Evolutionary conservation across 2,888 invertebrate genomes (phyloP).

Genomic region (Copidosoma aretas): DNA sequence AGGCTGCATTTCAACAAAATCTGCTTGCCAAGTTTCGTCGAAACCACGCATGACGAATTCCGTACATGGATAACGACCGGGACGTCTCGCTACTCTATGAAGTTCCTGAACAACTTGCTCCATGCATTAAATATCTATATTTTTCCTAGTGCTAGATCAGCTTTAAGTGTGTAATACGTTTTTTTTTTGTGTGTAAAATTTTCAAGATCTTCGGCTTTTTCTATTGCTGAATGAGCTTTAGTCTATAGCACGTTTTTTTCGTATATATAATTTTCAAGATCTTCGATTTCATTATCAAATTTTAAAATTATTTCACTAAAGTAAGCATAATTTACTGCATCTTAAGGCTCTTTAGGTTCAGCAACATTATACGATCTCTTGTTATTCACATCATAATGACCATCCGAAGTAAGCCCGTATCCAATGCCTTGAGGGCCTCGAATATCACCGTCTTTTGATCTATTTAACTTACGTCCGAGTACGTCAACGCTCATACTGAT

Average conservation of each 20-base stretch:
- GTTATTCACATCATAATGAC: neutral
- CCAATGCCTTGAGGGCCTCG: neutral
- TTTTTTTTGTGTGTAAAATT: too few species aligned
- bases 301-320: too few species aligned
- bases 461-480: neutral
- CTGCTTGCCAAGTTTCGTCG: conserved; percentile 45
- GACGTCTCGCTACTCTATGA: neutral
- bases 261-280: too few species aligned
- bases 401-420: too few species aligned
- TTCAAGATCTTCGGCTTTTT: too few species aligned
- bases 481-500: conserved; percentile 1
- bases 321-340: conserved; percentile 17
- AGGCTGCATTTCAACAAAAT: conserved; percentile 38
- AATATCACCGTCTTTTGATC: neutral
- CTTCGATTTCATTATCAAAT: too few species aligned
- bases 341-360: neutral
- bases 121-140: too few species aligned
- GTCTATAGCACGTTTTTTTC: too few species aligned
- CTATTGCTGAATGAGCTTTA: too few species aligned
- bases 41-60: conserved; percentile 36
- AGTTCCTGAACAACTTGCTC: neutral
- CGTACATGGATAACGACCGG: neutral
- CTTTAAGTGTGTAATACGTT: too few species aligned
- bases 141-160: too few species aligned
- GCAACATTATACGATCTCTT: conserved; percentile 1